Evolutionary conservation across 2,888 invertebrate species (phyloP).

Genomic region (Monoplex corrugatus): DNA sequence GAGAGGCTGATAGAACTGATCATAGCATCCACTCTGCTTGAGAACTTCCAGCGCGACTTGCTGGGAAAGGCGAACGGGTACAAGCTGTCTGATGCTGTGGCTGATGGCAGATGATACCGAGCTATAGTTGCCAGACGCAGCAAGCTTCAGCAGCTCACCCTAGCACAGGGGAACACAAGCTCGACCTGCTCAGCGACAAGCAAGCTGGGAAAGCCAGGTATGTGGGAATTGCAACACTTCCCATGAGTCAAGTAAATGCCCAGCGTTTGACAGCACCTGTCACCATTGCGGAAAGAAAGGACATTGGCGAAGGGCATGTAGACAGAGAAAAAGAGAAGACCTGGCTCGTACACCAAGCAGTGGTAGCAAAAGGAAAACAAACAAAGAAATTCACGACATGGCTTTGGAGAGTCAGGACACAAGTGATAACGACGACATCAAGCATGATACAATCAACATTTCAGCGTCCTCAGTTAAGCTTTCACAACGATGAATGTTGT

Average conservation of each 20-base stretch:
- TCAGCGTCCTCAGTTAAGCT: no score
- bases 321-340: conserved; percentile 29
- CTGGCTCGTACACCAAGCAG: neutral
- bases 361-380: neutral
- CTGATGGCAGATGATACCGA: neutral
- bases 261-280: conserved; percentile 47
- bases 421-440: no score
- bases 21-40: conserved; percentile 2
- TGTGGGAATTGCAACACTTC: neutral
- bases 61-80: neutral
- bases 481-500: conserved; percentile 9
- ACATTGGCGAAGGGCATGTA: conserved; percentile 46
- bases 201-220: neutral
- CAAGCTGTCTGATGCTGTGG: neutral
- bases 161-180: conserved; percentile 14
- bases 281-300: conserved; percentile 31
- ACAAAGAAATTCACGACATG: no score
- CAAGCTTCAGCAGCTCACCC: neutral
- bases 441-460: neutral
- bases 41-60: neutral
- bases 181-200: neutral
- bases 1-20: conserved; percentile 18
- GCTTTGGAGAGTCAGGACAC: no score
- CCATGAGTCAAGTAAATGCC: neutral
- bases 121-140: neutral